A percentile compares a stretch with the other conserved stretches of the same genome.
Conservation (phyloP, 2,113 vertebrate genomes). For the Leucopsar rothschildi region DNA sequence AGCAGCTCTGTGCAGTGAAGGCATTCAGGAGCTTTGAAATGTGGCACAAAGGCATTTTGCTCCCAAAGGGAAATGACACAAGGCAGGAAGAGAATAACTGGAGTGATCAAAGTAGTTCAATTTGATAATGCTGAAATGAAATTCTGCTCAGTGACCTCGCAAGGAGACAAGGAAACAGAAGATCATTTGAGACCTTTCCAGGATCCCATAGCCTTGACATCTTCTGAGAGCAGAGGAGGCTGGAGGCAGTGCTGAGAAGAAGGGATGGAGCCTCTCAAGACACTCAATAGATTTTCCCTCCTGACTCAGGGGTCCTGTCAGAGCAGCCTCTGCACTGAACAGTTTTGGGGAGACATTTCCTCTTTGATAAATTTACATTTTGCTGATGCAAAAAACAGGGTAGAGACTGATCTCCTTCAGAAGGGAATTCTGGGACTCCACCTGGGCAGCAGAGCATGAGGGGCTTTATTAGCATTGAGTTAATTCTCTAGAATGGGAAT, state of each 20-base stretch:
- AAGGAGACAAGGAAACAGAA: background rate
- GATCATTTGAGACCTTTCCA: background rate
- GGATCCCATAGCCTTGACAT: background rate
- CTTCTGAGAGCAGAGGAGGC: background rate
- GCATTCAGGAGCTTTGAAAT: background rate
- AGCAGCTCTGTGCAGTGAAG: background rate
- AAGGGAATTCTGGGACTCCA: background rate
- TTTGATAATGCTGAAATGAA: constrained; percentile 8
- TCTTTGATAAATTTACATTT: background rate
- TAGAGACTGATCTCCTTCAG: background rate
- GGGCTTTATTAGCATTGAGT: background rate
- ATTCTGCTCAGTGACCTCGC: background rate
- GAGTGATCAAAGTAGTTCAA: background rate
- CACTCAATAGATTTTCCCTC: background rate
- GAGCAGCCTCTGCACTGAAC: background rate
- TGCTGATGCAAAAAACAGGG: background rate
- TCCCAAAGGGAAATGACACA: background rate
- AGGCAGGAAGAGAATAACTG: constrained; percentile 3
- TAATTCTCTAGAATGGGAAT: background rate
- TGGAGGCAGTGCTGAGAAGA: background rate
- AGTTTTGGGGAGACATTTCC: background rate
- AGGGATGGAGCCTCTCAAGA: background rate
- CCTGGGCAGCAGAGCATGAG: background rate
- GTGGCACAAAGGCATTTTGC: background rate
- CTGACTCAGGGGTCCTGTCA: background rate